phyloP scores from a whole-genome alignment of 2,113 vertebrate genomes.

The Myotis yumanensis region DNA sequence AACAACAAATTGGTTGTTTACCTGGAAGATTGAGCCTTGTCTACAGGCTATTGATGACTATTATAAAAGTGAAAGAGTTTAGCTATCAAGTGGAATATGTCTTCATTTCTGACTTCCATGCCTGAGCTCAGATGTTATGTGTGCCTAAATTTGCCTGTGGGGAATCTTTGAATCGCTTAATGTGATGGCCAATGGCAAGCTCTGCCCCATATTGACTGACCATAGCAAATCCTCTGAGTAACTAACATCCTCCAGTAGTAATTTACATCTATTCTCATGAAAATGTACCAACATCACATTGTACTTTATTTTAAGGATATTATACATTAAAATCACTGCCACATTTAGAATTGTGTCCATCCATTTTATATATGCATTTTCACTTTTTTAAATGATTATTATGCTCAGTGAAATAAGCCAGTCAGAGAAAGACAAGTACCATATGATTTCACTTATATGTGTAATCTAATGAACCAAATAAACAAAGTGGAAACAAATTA shows the following conservation, averaged over 20 bases:
- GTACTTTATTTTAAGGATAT: neutral
- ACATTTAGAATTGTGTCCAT: neutral
- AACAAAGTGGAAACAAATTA: neutral
- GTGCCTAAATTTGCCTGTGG: neutral
- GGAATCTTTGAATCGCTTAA: constrained; percentile 20
- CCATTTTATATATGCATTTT: neutral
- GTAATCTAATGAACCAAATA: neutral
- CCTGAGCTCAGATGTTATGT: neutral
- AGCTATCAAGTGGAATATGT: neutral
- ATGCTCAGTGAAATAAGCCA: neutral
- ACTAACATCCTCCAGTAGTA: neutral
- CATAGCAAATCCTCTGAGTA: constrained; percentile 32
- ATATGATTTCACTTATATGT: neutral
- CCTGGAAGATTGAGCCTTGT: neutral
- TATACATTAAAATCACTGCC: neutral
- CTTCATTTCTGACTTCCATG: constrained; percentile 35
- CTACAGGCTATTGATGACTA: neutral
- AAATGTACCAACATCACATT: neutral
- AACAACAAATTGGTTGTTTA: constrained; percentile 49
- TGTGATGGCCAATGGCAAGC: neutral
- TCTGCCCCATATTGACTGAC: neutral
- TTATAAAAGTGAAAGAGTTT: constrained; percentile 18
- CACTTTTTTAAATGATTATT: neutral
- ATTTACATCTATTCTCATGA: neutral
- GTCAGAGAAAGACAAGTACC: neutral